A percentile compares a stretch with the other conserved stretches of the same genome.
phyloP scores from a whole-genome alignment of 2,888 invertebrate species.

The Miltochrista miniata region DNA sequence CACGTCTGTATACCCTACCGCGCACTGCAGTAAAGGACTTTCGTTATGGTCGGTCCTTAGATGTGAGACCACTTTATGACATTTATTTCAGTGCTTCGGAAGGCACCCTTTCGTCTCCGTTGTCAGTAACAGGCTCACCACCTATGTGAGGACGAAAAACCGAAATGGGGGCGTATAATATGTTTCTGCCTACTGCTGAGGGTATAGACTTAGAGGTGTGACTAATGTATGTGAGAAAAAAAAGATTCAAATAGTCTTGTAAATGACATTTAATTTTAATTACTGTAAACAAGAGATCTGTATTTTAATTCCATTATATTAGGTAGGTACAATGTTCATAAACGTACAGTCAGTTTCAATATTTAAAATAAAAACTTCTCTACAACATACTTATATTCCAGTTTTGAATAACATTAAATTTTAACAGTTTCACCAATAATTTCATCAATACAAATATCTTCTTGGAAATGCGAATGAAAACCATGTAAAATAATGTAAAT shows the following conservation, averaged over 20 bases:
- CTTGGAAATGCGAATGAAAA: no score
- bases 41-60: no score
- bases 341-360: constrained; percentile 39
- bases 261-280: constrained; percentile 82
- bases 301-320: constrained; percentile 65
- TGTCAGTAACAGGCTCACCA: no score
- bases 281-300: constrained; percentile 83
- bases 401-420: constrained; percentile 14
- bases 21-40: no score
- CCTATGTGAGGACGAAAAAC: no score
- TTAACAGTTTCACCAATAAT: constrained; percentile 17
- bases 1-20: no score
- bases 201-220: no score
- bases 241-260: constrained; percentile 78
- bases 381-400: constrained; percentile 20
- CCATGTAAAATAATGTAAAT: constrained; percentile 40
- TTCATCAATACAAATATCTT: constrained; percentile 23
- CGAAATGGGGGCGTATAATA: no score
- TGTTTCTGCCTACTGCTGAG: no score
- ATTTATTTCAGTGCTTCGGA: no score
- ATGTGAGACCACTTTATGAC: no score
- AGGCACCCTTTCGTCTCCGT: no score
- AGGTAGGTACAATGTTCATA: constrained; percentile 49
- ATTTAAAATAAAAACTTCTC: constrained; percentile 30
- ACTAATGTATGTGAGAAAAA: constrained; percentile 85